Evolutionary conservation across 2,888 invertebrate species (phyloP).

Genomic region (Orthosia gracilis): DNA sequence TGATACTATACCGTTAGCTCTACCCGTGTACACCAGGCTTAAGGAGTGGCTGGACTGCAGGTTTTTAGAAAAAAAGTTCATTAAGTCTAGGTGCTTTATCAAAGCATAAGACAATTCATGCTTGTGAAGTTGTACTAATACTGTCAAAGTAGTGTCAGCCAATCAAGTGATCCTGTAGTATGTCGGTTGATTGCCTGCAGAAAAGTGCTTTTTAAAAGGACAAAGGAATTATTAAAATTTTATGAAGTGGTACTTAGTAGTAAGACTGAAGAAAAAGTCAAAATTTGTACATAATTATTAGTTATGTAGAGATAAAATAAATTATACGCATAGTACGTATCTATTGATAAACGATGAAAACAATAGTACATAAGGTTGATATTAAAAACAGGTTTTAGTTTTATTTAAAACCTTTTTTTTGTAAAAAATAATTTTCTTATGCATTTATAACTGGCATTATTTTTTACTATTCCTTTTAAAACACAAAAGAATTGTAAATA

Average conservation of each 20-base stretch:
- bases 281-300: constrained; percentile 47
- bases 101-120: too few species aligned
- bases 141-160: too few species aligned
- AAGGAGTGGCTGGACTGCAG: too few species aligned
- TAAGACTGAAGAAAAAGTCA: constrained; percentile 23
- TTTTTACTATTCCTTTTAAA: constrained; percentile 26
- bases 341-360: neutral
- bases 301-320: constrained; percentile 31
- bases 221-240: neutral
- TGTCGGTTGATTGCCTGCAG: too few species aligned
- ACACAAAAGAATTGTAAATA: constrained; percentile 14
- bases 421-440: constrained; percentile 29
- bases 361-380: constrained; percentile 2
- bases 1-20: too few species aligned
- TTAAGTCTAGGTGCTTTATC: too few species aligned
- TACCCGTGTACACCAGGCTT: too few species aligned
- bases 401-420: constrained; percentile 20
- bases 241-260: constrained; percentile 3
- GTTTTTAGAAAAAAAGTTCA: too few species aligned
- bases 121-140: too few species aligned
- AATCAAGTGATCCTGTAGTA: too few species aligned
- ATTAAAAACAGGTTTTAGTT: constrained; percentile 13
- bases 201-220: too few species aligned
- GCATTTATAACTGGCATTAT: constrained; percentile 49
- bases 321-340: constrained; percentile 7